Conservation (phyloP, 2,113 vertebrate species). For the Phoxinus phoxinus region DNA sequence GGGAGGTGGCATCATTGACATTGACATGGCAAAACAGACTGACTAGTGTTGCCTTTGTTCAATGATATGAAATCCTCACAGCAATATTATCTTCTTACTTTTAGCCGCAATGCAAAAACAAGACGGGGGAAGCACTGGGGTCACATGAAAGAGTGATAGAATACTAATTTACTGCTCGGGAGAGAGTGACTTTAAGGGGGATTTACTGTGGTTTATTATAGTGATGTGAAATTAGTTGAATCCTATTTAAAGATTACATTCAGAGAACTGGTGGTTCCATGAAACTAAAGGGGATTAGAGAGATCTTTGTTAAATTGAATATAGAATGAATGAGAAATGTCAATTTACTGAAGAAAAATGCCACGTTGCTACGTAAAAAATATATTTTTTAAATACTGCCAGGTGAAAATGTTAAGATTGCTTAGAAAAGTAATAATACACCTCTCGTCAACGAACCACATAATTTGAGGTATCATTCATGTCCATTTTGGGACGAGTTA, state of each 20-base stretch:
- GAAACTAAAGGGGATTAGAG: conserved; percentile 62
- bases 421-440: conserved; percentile 2
- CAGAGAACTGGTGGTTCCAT: conserved; percentile 78
- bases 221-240: conserved; percentile 78
- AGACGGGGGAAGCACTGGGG: conserved; percentile 28
- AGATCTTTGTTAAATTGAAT: conserved; percentile 6
- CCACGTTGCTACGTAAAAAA: neutral
- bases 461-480: conserved; percentile 2
- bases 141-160: conserved; percentile 43
- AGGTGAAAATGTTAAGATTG: neutral
- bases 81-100: conserved; percentile 56
- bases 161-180: conserved; percentile 42
- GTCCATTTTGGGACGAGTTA: neutral
- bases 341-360: neutral
- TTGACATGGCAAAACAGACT: conserved; percentile 62
- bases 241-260: conserved; percentile 81
- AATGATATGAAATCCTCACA: conserved; percentile 59
- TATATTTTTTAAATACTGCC: too few relatives aligned
- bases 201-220: conserved; percentile 77
- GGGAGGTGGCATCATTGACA: conserved; percentile 55
- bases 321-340: neutral
- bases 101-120: conserved; percentile 37
- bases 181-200: conserved; percentile 73
- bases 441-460: neutral
- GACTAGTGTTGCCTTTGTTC: conserved; percentile 59